Base-by-base conservation (phyloP, 2,888 invertebrate species). In the Mythimna pallens region DNA sequence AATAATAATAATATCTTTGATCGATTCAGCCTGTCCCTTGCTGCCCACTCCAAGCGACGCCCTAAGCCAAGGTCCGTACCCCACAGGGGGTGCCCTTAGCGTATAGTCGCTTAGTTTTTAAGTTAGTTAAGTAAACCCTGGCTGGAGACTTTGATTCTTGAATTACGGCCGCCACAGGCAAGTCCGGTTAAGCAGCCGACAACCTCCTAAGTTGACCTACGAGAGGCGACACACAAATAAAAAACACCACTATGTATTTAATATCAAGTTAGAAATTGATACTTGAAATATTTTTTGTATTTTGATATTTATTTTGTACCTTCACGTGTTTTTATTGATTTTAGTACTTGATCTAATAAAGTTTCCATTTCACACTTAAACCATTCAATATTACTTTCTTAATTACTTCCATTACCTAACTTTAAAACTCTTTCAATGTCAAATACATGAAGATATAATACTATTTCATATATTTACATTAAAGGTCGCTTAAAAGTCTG, bases 391-490 rank as follows among this genome's bases (percentile, higher is more conserved):
- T 50, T 9, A 59, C 55, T 8, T n/a, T 30, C 25, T 54, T 58
- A 12, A 34, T 22, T n/a, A 34, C 12, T 55, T 50, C 50, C n/a
- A 52, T 20, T 52, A 20, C 8, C 20, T 52, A 52, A 20, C 7
- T 43, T 54, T 9, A 14, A 55, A 75, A 63, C 17, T n/a, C 55
- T 81, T 81, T 36, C 12, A 59, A 55, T 17, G 17, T 47, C 30
- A 10, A 55, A 25, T 17, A 66, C 30, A 63, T 58, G 55, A 54
- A 70, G 25, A 65, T 57, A 12, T 65, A 50, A 63, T 59, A 50
- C 14, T 34, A n/a, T 57, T 65, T 57, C 9, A 36, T 22, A 54
- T 57, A 68, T 70, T 82, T 61, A 47, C 57, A 71, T 79, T 47
- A 69, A 55, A 59, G 8, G 58, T 30, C 57, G 52, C 57, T 80